Conservation (phyloP, 2,888 invertebrate species). For the Oscheius sp. region DNA sequence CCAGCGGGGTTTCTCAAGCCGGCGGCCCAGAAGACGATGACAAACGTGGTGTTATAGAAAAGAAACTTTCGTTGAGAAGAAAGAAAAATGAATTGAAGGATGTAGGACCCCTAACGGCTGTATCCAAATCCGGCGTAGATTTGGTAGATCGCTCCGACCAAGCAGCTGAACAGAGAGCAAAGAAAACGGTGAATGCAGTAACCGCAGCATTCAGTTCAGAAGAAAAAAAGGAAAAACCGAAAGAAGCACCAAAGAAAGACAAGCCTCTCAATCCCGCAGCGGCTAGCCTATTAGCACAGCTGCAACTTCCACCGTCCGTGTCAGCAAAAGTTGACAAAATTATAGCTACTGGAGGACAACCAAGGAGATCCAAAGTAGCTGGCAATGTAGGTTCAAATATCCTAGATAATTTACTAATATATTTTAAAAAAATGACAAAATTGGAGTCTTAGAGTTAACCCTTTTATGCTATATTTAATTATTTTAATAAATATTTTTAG, state of each 20-base stretch:
- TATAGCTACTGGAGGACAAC: conserved; percentile 58
- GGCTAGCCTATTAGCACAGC: conserved; percentile 60
- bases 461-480: not conserved
- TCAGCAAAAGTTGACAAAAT: conserved; percentile 71
- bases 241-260: conserved; percentile 12
- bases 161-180: conserved; percentile 68
- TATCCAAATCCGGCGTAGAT: conserved; percentile 58
- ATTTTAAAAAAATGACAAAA: not conserved
- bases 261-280: conserved; percentile 37
- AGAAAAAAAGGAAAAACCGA: conserved; percentile 38
- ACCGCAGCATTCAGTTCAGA: conserved; percentile 68
- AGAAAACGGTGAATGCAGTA: conserved; percentile 71
- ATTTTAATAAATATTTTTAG: conserved; percentile 11
- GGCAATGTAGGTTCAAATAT: not conserved
- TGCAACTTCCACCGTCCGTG: conserved; percentile 69
- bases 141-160: conserved; percentile 48
- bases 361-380: conserved; percentile 21
- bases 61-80: conserved; percentile 57
- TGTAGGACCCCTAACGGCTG: conserved; percentile 24
- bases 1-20: conserved; percentile 35
- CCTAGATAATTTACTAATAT: not conserved
- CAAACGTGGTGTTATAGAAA: conserved; percentile 56
- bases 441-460: not conserved
- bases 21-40: conserved; percentile 38
- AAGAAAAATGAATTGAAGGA: conserved; percentile 51